Conservation (phyloP, 2,888 invertebrate genomes). For the Epinotia brunnichana region DNA sequence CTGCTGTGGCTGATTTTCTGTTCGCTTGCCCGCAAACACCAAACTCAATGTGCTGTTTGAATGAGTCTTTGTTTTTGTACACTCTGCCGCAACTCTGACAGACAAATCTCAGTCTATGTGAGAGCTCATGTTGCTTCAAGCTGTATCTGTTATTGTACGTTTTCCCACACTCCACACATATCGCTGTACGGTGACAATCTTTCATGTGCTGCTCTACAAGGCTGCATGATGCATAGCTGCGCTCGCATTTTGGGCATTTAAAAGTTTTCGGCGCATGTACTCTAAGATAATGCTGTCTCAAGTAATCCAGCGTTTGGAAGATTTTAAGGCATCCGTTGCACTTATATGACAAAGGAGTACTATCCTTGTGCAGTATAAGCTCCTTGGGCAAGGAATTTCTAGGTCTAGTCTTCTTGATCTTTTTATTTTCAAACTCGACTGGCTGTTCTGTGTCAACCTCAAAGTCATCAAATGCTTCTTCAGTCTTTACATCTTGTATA, state of each 20-base stretch:
- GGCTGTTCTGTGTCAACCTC: background rate
- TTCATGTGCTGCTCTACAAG: conserved; percentile 52
- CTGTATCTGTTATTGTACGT: conserved; percentile 50
- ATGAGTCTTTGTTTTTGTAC: conserved; percentile 53
- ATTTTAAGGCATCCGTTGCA: conserved; percentile 53
- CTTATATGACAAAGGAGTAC: conserved; percentile 41
- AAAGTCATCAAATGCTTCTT: conserved; percentile 26
- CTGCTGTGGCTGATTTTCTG: conserved; percentile 47
- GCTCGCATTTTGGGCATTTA: conserved; percentile 53
- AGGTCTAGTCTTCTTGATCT: conserved; percentile 12
- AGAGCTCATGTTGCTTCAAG: conserved; percentile 52
- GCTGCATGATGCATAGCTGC: conserved; percentile 49
- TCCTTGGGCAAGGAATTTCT: conserved; percentile 25
- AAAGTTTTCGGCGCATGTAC: conserved; percentile 56
- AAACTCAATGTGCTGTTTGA: conserved; percentile 51
- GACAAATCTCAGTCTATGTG: conserved; percentile 48
- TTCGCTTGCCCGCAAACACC: conserved; percentile 49
- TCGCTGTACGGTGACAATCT: conserved; percentile 47
- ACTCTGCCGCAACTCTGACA: conserved; percentile 57
- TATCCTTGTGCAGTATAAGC: conserved; percentile 34
- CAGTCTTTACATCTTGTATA: conserved; percentile 23
- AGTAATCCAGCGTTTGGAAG: conserved; percentile 47
- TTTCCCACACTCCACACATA: conserved; percentile 59
- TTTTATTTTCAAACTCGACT: conserved; percentile 7
- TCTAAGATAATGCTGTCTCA: conserved; percentile 53